A percentile compares a stretch with the other conserved stretches of the same genome.
Conservation (phyloP, 2,888 invertebrate species). For the Priocnemis perturbator region DNA sequence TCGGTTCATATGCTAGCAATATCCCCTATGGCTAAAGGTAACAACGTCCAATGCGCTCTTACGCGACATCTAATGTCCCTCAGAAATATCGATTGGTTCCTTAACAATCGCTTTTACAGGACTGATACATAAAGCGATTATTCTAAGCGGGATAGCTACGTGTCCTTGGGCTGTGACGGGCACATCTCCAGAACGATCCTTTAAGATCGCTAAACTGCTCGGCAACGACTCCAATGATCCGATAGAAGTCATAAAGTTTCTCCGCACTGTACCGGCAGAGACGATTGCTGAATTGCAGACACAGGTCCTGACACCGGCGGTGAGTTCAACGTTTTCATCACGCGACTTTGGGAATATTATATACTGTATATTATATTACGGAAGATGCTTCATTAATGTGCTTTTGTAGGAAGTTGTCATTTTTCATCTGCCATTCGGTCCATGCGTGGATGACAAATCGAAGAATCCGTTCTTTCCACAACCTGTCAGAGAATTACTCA, state of each 20-base stretch:
- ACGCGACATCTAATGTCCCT: too few species aligned
- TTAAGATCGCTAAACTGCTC: constrained; percentile 45
- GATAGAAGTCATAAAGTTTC: constrained; percentile 50
- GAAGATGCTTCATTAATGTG: too few species aligned
- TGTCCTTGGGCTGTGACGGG: constrained; percentile 43
- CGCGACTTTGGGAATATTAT: not conserved
- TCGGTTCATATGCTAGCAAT: constrained; percentile 51
- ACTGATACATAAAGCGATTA: constrained; percentile 65
- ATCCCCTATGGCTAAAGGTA: constrained; percentile 62
- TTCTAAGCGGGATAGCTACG: constrained; percentile 55
- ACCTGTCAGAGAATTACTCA: constrained; percentile 65
- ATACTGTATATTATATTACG: too few species aligned
- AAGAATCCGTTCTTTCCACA: constrained; percentile 56
- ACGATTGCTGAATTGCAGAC: constrained; percentile 65
- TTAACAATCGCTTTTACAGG: constrained; percentile 41
- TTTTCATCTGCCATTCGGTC: constrained; percentile 19
- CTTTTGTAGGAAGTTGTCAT: not conserved
- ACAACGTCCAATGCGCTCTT: too few species aligned
- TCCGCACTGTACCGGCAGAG: constrained; percentile 52
- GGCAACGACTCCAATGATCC: constrained; percentile 53
- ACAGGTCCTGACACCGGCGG: constrained; percentile 47
- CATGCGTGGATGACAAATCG: constrained; percentile 33
- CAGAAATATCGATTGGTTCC: too few species aligned
- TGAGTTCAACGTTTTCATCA: constrained; percentile 13
- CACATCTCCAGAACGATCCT: constrained; percentile 38